Percentiles rank a stretch among this genome's conserved stretches.
Conservation (phyloP, 2,797 vertebrate species). For the Phalloptychus januarius region DNA sequence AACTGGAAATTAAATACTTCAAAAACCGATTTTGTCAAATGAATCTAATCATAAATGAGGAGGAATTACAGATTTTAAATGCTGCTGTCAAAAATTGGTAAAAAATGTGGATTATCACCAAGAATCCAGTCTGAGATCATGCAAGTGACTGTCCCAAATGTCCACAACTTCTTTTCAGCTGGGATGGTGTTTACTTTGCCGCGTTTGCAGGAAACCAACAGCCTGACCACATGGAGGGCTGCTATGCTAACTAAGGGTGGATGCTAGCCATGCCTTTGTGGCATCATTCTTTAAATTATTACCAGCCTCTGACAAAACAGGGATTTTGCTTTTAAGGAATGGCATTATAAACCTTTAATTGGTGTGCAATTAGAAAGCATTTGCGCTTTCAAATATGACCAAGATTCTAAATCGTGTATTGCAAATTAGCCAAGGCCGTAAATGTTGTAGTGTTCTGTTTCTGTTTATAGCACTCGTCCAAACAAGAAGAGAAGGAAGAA, state of each 20-base stretch:
- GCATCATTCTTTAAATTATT: slow-evolving; percentile 29
- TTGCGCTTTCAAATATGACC: slow-evolving; percentile 1
- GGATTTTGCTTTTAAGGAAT: slow-evolving; percentile 19
- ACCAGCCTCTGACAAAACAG: slow-evolving; percentile 6
- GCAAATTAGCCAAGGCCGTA: too few relatives aligned
- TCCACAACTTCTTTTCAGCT: slow-evolving; percentile 25
- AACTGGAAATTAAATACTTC: background rate
- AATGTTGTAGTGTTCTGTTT: too few relatives aligned
- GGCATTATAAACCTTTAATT: slow-evolving; percentile 9
- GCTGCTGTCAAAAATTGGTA: background rate
- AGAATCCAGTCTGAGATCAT: slow-evolving; percentile 36
- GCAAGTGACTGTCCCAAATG: slow-evolving; percentile 15
- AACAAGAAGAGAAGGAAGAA: background rate
- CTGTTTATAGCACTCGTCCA: too few relatives aligned
- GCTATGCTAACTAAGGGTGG: slow-evolving; percentile 16
- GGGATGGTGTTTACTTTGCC: background rate
- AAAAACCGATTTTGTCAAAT: too few relatives aligned
- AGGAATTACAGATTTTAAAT: background rate
- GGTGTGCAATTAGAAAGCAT: background rate
- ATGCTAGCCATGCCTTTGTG: slow-evolving; percentile 3
- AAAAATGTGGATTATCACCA: background rate
- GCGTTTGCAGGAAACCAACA: slow-evolving; percentile 8
- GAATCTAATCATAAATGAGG: background rate
- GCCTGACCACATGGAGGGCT: slow-evolving; percentile 4
- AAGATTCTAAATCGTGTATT: background rate